These are phyloP conservation scores for Cactoblastis cactorum DNA, from an alignment of 2,888 invertebrate species.

Conservation along the genomic window DNA sequence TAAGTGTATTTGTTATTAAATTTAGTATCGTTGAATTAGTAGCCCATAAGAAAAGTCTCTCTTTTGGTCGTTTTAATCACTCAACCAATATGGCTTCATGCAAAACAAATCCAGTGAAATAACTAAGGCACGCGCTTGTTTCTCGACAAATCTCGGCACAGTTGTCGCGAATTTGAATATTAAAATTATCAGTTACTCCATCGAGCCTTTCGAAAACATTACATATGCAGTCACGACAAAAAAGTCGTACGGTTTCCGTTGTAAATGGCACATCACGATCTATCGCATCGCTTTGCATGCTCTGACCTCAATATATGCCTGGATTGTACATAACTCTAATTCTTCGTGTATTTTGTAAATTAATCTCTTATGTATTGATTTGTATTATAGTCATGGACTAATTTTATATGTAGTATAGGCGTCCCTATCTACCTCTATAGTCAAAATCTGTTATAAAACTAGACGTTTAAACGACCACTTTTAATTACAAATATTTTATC, in stretches of 20 bases:
- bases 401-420: no score
- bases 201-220: constrained; percentile 7
- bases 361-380: no score
- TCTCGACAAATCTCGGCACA: not conserved
- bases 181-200: constrained; percentile 9
- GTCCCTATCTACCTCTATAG: no score
- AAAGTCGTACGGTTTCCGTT: constrained; percentile 5
- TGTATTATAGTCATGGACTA: no score
- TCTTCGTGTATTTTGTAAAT: no score
- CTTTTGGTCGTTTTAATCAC: no score
- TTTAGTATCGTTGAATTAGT: no score
- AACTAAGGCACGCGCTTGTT: not conserved
- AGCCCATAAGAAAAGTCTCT: no score
- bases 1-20: no score
- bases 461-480: no score
- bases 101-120: not conserved
- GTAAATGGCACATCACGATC: constrained; percentile 9
- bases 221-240: constrained; percentile 9
- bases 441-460: no score
- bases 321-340: not conserved
- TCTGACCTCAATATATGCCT: not conserved
- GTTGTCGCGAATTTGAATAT: constrained; percentile 2
- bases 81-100: not conserved
- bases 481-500: no score
- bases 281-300: constrained; percentile 2